phyloP scores from a whole-genome alignment of 2,113 vertebrate genomes.

The Sylvilagus bachmani region DNA sequence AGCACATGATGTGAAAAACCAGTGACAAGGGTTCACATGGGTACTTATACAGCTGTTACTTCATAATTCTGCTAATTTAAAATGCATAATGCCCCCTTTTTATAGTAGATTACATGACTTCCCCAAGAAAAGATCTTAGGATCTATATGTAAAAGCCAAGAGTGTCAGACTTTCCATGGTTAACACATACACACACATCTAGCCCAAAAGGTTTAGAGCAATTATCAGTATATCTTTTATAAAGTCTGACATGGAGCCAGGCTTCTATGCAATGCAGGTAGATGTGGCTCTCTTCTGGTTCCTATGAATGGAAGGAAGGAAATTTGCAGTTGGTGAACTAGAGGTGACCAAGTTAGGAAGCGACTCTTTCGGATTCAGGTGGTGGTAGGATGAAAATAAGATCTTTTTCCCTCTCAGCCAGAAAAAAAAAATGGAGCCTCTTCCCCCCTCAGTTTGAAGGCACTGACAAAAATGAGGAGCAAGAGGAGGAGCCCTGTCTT shows the following conservation, averaged over 20 bases:
- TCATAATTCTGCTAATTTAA: slow-evolving; percentile 59
- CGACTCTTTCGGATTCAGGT: not conserved
- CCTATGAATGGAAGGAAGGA: not conserved
- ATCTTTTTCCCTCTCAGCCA: not conserved
- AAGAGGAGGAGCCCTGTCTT: not conserved
- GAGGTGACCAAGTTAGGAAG: not conserved
- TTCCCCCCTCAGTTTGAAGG: not conserved
- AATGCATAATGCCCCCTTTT: not conserved
- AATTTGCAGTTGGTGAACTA: not conserved
- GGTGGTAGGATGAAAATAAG: not conserved
- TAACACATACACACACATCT: not conserved
- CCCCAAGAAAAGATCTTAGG: slow-evolving; percentile 10
- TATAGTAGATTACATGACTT: slow-evolving; percentile 36
- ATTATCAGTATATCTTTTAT: not conserved
- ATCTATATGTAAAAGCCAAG: not conserved
- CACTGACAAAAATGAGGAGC: not conserved
- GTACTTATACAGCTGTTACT: slow-evolving; percentile 10
- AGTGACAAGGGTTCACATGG: slow-evolving; percentile 17
- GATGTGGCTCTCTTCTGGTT: not conserved
- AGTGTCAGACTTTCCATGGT: not conserved
- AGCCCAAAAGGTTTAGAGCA: not conserved
- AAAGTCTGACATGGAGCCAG: not conserved
- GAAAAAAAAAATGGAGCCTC: not conserved
- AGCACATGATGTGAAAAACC: slow-evolving; percentile 40
- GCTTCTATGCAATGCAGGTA: not conserved